Base-by-base conservation (phyloP, 2,888 invertebrate species). In the Caenorhabditis imperialis region DNA sequence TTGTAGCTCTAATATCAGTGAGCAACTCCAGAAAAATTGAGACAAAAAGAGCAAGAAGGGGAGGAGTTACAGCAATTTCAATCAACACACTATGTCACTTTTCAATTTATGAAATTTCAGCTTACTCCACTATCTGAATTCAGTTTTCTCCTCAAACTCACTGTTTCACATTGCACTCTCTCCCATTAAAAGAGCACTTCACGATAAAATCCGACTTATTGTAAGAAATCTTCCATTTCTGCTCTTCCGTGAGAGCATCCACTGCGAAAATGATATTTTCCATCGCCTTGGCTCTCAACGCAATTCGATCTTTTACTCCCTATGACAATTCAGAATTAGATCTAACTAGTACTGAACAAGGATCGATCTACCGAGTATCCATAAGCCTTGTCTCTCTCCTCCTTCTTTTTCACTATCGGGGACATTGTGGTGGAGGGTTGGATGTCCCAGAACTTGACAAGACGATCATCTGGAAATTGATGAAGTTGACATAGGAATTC, bases 241-340 rank as follows among this genome's bases (percentile, higher is more conserved):
- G 73, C 14, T 61, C 57, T 48, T 75, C 75, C n/a, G 78, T 81
- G 71, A 88, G 57, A 7, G 79, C 74, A 37, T 84, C 81, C 8
- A 86, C 85, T n/a, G 84, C 85, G 48, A 87, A 88, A 18, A 88
- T 81, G 1, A 88, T 78, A 63, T 87, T 88, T 70, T 88, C 88
- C 61, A 80, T 78, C 1, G 88, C 86, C 57, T 83, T 85, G 2
- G 85, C 77, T 22, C 82, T 75, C 30, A 88, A 75, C 7, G 88
- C 87, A 16, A 88, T 85, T n/a, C 84, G 81, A 70, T 88, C 88
- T 40, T 58, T 81, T n/a, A 85, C 80, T 14, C 82, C 86, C 85
- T 85, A n/a, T n/a, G n/a, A n/a, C 40, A 55, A 78, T 37, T 23
- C 25, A 50, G 16, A 18, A 23, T 23, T 42, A 40, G 16, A 6